Conservation (phyloP, 2,888 invertebrate genomes). For the Callimorpha dominula region DNA sequence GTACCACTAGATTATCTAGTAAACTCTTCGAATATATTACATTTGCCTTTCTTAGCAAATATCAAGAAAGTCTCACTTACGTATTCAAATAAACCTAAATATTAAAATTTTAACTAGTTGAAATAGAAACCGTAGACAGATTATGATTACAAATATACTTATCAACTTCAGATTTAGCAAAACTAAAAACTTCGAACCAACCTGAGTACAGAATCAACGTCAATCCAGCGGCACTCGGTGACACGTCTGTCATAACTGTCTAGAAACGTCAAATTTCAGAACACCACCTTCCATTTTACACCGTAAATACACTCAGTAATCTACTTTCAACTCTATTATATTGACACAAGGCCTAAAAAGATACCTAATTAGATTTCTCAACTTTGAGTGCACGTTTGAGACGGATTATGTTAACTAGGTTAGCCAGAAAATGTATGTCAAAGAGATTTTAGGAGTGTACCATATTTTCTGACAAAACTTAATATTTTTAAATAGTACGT, state of each 20-base stretch:
- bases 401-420: slow-evolving; percentile 50
- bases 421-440: slow-evolving; percentile 53
- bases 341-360: slow-evolving; percentile 26
- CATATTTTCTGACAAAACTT: slow-evolving; percentile 33
- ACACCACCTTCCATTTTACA: slow-evolving; percentile 29
- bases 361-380: slow-evolving; percentile 39
- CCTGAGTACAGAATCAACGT: slow-evolving; percentile 33
- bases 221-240: slow-evolving; percentile 42
- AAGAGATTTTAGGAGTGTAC: slow-evolving; percentile 43
- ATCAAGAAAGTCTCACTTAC: slow-evolving; percentile 13
- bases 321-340: slow-evolving; percentile 35
- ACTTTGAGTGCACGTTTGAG: slow-evolving; percentile 27
- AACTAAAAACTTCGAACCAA: slow-evolving; percentile 31
- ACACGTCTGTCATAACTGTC: slow-evolving; percentile 57
- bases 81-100: slow-evolving; percentile 27
- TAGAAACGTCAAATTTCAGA: slow-evolving; percentile 53
- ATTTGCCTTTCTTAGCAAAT: neutral
- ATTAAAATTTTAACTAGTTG: slow-evolving; percentile 30
- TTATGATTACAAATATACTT: slow-evolving; percentile 26
- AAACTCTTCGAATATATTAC: slow-evolving; percentile 13
- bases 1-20: slow-evolving; percentile 27
- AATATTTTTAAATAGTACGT: slow-evolving; percentile 22
- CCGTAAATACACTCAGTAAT: slow-evolving; percentile 12
- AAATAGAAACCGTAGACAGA: slow-evolving; percentile 28
- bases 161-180: slow-evolving; percentile 23